Conservation (phyloP, 2,113 vertebrate genomes). For the Picathartes gymnocephalus region DNA sequence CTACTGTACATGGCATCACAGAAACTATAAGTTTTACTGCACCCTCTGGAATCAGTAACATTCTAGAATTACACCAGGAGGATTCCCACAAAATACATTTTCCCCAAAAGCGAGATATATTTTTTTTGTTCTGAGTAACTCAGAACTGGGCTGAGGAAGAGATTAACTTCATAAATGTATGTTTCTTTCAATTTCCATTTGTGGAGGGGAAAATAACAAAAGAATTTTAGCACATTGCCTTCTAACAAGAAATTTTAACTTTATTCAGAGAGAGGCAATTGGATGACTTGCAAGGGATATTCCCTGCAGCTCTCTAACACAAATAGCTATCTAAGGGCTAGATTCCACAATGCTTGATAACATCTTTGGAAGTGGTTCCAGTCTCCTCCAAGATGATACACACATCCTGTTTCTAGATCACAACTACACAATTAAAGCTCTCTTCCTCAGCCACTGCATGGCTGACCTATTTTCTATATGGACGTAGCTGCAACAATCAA, state of each 20-base stretch:
- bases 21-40: neutral
- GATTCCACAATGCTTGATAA: neutral
- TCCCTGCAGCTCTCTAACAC: neutral
- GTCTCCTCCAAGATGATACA: neutral
- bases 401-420: neutral
- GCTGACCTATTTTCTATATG: constrained; percentile 42
- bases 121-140: neutral
- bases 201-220: neutral
- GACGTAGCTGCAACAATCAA: constrained; percentile 5
- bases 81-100: neutral
- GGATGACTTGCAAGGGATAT: neutral
- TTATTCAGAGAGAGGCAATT: neutral
- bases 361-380: neutral
- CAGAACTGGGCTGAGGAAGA: neutral
- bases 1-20: neutral
- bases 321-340: neutral
- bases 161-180: neutral
- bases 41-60: neutral
- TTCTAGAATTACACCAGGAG: neutral
- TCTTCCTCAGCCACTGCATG: neutral
- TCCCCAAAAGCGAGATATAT: neutral
- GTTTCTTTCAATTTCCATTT: neutral
- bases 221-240: neutral
- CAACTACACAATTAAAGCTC: neutral
- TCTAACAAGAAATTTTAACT: neutral